Conservation (phyloP, 2,888 invertebrate species). For the Agrotis clavis region DNA sequence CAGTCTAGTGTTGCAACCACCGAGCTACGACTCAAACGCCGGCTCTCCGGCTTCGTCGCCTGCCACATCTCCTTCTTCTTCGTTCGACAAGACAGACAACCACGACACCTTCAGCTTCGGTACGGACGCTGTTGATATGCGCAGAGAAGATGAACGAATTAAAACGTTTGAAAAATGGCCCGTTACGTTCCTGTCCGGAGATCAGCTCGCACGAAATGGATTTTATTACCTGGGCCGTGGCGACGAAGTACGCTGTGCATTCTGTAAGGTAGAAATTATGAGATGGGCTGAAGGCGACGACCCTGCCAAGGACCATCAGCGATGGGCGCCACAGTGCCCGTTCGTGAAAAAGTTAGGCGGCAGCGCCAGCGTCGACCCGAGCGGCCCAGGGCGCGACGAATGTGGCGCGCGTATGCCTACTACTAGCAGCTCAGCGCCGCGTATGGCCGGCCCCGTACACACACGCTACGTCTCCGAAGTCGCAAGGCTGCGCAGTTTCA, state of each 20-base stretch:
- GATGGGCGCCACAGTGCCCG: slow-evolving; percentile 95
- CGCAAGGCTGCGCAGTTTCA: slow-evolving; percentile 93
- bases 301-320: slow-evolving; percentile 95
- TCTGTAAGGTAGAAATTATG: slow-evolving; percentile 95
- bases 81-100: slow-evolving; percentile 86
- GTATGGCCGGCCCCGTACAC: slow-evolving; percentile 91
- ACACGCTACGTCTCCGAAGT: slow-evolving; percentile 93
- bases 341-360: slow-evolving; percentile 92
- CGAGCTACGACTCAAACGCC: slow-evolving; percentile 72
- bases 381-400: slow-evolving; percentile 83
- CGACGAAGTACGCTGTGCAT: slow-evolving; percentile 96
- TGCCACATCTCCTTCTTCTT: slow-evolving; percentile 69
- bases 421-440: slow-evolving; percentile 73
- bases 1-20: slow-evolving; percentile 69
- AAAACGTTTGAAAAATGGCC: slow-evolving; percentile 94
- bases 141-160: slow-evolving; percentile 92
- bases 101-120: slow-evolving; percentile 78
- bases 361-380: slow-evolving; percentile 88
- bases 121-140: slow-evolving; percentile 84
- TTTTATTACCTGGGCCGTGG: slow-evolving; percentile 95
- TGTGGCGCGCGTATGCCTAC: slow-evolving; percentile 77
- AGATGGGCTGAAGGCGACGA: slow-evolving; percentile 96
- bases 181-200: slow-evolving; percentile 91
- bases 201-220: slow-evolving; percentile 94
- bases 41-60: slow-evolving; percentile 73